These are phyloP conservation scores for Micropterix aruncella DNA, from an alignment of 2,888 invertebrate species.

Conservation along the genomic window DNA sequence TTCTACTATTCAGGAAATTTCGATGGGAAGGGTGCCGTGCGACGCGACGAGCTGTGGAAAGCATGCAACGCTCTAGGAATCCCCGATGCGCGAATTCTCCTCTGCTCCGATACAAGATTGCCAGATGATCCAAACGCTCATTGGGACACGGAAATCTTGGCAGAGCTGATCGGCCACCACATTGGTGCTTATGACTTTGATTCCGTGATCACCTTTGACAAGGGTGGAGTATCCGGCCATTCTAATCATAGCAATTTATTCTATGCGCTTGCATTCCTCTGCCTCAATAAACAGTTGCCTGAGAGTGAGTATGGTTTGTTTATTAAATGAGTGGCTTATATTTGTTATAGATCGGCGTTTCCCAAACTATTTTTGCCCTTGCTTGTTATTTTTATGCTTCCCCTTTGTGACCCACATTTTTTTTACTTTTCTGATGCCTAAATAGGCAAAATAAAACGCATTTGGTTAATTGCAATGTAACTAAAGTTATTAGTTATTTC, in stretches of 20 bases:
- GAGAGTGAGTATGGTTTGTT: too few relatives aligned
- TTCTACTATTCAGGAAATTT: constrained; percentile 49
- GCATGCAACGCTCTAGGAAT: constrained; percentile 74
- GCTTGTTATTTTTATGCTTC: too few relatives aligned
- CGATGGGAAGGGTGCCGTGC: constrained; percentile 42
- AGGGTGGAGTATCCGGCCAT: constrained; percentile 85
- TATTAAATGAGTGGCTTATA: too few relatives aligned
- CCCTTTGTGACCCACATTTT: too few relatives aligned
- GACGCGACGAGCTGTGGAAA: constrained; percentile 69
- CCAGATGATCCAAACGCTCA: constrained; percentile 62
- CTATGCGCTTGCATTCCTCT: constrained; percentile 66
- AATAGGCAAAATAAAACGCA: too few relatives aligned
- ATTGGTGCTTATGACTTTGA: constrained; percentile 65
- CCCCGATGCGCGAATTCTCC: constrained; percentile 56
- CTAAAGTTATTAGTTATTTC: too few relatives aligned
- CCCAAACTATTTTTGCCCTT: too few relatives aligned
- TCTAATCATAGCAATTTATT: constrained; percentile 81
- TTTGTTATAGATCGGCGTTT: too few relatives aligned
- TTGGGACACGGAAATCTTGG: constrained; percentile 59
- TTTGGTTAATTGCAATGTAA: too few relatives aligned
- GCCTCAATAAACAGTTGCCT: constrained; percentile 60
- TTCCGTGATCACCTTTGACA: constrained; percentile 87
- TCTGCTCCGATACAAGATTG: constrained; percentile 55
- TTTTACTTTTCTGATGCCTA: too few relatives aligned
- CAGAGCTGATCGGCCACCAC: constrained; percentile 46